Base-by-base conservation (phyloP, 2,888 invertebrate species). In the Dryobotodes eremita region DNA sequence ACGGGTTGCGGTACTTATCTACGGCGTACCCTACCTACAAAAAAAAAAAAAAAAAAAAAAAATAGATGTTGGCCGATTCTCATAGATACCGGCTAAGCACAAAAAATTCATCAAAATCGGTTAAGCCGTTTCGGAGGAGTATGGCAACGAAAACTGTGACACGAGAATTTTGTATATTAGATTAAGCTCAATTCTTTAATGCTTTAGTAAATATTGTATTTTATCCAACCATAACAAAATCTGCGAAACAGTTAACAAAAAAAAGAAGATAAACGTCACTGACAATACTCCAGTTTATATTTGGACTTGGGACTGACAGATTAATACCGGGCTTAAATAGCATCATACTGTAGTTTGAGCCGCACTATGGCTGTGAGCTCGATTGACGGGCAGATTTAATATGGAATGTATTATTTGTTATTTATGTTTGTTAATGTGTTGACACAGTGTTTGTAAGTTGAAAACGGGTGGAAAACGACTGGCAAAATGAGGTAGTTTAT, bases 401-500 rank as follows among this genome's bases (percentile, higher is more conserved):
- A 88, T 71, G 42, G 50, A 77, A 79, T 88, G 55, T 78, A 68
- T 77, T 70, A 74, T 75, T 72, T 57, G 31, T 65, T 76, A 77
- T 74, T 79, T 79, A 76, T 75, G 69, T 81, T 71, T 79, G 65
- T 72, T 78, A 79, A 80, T 75, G 73, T 69, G 74, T 88, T 88
- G 81, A 85, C 86, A 86, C 82, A 77, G 85, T 86, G 86, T 87
- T 84, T 88, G 85, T 87, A 88, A 87, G 83, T 36, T 36, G 31
- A 36, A 36, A 36, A 36, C 31, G 31, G 31, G 2, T 91, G 86
- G 89, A 86, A 89, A 91, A 89, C 89, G 80, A 84, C 83, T 86
- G 85, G 87, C 85, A 86, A 85, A 89, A 88, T 90, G 84, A 89
- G 92, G 92, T 90, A 92, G 92, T 94, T 94, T 94, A 95, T 95